Evolutionary conservation across 2,888 invertebrate species (phyloP).

Genomic region (Chrysotoxum bicinctum): DNA sequence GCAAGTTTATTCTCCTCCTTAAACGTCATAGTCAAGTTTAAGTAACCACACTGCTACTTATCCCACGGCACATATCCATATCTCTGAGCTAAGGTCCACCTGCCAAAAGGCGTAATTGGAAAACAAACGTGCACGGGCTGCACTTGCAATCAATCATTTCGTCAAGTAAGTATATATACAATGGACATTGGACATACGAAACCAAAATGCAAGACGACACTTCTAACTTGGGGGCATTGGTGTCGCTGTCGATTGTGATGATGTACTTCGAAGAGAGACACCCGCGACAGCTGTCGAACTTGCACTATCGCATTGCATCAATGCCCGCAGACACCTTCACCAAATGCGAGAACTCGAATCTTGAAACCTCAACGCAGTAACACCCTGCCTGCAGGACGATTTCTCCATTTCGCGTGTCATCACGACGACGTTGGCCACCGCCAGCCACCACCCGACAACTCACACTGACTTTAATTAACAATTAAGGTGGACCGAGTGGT

Average conservation of each 20-base stretch:
- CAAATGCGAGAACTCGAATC: conserved; percentile 29
- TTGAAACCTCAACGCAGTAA: conserved; percentile 44
- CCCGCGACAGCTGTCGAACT: conserved; percentile 61
- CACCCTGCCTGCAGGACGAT: conserved; percentile 52
- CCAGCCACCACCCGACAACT: conserved; percentile 27
- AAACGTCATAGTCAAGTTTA: conserved; percentile 34
- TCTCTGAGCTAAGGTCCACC: conserved; percentile 44
- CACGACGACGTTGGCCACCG: conserved; percentile 7
- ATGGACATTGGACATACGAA: conserved; percentile 16
- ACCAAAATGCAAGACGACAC: conserved; percentile 50
- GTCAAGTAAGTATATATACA: conserved; percentile 57
- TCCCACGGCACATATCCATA: conserved; percentile 30
- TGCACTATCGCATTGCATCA: conserved; percentile 67
- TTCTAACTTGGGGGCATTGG: conserved; percentile 65
- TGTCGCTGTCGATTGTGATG: conserved; percentile 50
- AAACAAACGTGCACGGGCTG: conserved; percentile 53
- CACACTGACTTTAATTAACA: conserved; percentile 68
- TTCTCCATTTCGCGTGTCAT: conserved; percentile 48
- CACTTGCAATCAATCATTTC: conserved; percentile 69
- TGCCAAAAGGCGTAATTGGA: conserved; percentile 65
- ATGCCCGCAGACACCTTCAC: conserved; percentile 62
- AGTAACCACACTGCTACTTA: conserved; percentile 18
- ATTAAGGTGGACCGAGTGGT: conserved; percentile 51
- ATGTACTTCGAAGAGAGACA: conserved; percentile 35
- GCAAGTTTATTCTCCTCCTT: conserved; percentile 18